These are phyloP conservation scores for Sinopyrophorus schimmeli DNA, from an alignment of 2,888 invertebrate genomes.

Conservation along the genomic window DNA sequence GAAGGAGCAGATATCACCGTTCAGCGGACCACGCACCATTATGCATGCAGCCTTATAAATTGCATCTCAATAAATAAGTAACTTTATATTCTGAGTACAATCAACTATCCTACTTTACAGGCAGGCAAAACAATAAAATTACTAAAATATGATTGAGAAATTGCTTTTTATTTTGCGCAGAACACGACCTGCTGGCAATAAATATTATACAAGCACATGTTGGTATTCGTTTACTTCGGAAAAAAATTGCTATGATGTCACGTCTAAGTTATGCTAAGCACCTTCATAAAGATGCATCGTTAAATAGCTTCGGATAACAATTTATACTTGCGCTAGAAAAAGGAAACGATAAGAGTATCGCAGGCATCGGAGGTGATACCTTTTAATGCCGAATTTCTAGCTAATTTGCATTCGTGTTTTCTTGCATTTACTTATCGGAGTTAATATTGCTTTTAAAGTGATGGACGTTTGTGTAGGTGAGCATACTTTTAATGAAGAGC, in stretches of 20 bases:
- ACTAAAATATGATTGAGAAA: constrained; percentile 58
- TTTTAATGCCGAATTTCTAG: constrained; percentile 21
- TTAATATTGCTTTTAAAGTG: too few species aligned
- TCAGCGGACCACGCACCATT: constrained; percentile 50
- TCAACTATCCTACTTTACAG: constrained; percentile 57
- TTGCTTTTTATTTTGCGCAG: constrained; percentile 52
- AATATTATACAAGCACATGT: constrained; percentile 51
- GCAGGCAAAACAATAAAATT: constrained; percentile 57
- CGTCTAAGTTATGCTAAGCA: constrained; percentile 47
- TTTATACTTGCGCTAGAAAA: constrained; percentile 35
- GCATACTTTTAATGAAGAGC: too few species aligned
- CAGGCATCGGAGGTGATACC: constrained; percentile 20
- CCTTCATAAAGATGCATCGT: constrained; percentile 41
- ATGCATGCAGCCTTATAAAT: constrained; percentile 57
- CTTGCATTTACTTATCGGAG: too few species aligned
- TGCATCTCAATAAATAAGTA: constrained; percentile 56
- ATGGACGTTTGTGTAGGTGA: too few species aligned
- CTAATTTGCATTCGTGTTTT: constrained; percentile 27
- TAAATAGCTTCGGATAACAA: constrained; percentile 33
- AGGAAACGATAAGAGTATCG: constrained; percentile 18
- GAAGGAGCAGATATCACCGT: constrained; percentile 37
- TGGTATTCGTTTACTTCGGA: constrained; percentile 39
- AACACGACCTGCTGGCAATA: constrained; percentile 51
- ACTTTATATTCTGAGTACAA: constrained; percentile 57
- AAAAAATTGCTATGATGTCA: constrained; percentile 42